Evolutionary conservation across 2,113 vertebrate species (phyloP).

Genomic region (Suncus etruscus): DNA sequence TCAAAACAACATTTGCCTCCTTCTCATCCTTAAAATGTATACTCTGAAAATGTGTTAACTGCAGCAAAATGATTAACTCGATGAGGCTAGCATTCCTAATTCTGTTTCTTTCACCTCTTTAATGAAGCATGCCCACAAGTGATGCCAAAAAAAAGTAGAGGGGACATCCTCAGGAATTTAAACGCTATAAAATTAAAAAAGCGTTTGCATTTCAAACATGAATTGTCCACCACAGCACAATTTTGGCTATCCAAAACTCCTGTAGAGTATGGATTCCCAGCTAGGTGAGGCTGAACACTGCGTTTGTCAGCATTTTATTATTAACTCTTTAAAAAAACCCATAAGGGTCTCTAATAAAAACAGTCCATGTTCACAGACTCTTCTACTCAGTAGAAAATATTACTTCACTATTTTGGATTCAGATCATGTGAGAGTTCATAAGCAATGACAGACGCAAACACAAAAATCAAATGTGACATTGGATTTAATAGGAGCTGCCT

Average conservation of each 20-base stretch:
- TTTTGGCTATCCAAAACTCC: neutral
- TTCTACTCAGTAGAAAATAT: neutral
- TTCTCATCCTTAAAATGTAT: constrained; percentile 48
- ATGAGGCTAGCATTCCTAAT: constrained; percentile 34
- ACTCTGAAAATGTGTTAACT: constrained; percentile 51
- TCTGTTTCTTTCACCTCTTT: constrained; percentile 12
- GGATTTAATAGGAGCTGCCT: neutral
- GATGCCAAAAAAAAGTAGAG: constrained; percentile 23
- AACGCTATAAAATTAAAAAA: constrained; percentile 20
- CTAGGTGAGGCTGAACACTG: neutral
- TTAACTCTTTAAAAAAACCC: neutral
- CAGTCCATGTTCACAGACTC: neutral
- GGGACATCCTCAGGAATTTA: constrained; percentile 4
- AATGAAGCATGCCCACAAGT: constrained; percentile 32
- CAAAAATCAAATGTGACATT: neutral
- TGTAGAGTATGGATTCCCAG: neutral
- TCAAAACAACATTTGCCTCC: constrained; percentile 56
- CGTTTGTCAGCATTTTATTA: constrained; percentile 36
- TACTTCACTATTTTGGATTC: neutral
- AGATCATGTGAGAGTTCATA: neutral
- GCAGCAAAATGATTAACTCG: constrained; percentile 40
- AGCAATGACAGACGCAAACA: neutral
- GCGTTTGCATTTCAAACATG: neutral
- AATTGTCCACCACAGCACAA: constrained; percentile 14
- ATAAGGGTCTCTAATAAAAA: neutral